A percentile compares a stretch with the other conserved stretches of the same genome.
These are phyloP conservation scores for Netelia fuscicornis DNA, from an alignment of 2,888 invertebrate species.

Conservation along the genomic window DNA sequence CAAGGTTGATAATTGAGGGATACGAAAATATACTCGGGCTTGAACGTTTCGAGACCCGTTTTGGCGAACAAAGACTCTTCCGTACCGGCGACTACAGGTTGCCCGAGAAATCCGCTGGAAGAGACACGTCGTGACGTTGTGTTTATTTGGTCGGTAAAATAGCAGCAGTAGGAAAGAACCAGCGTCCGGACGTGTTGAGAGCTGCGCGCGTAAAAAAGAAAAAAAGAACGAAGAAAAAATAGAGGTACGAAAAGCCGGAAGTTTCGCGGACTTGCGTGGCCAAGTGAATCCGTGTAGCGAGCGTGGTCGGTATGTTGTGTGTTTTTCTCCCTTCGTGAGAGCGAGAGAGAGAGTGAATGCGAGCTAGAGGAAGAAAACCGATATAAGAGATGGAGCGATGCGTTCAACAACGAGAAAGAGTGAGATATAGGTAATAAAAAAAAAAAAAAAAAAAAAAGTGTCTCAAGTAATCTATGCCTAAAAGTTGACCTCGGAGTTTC, in stretches of 20 bases:
- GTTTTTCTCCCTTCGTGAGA: slow-evolving; percentile 2
- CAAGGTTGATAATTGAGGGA: slow-evolving; percentile 21
- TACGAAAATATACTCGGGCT: slow-evolving; percentile 6
- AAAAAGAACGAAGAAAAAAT: slow-evolving; percentile 3
- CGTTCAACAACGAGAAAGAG: slow-evolving; percentile 51
- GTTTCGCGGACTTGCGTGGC: slow-evolving; percentile 25
- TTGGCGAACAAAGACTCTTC: slow-evolving; percentile 47
- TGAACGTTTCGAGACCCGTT: background rate
- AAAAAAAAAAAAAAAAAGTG: slow-evolving; percentile 50
- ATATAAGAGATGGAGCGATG: slow-evolving; percentile 68
- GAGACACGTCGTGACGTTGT: slow-evolving; percentile 15
- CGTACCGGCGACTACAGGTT: slow-evolving; percentile 25
- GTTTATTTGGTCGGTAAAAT: slow-evolving; percentile 54
- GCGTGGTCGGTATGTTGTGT: slow-evolving; percentile 28
- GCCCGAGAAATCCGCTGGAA: slow-evolving; percentile 4
- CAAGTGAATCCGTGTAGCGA: slow-evolving; percentile 32
- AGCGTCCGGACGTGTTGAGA: slow-evolving; percentile 3
- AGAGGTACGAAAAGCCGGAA: slow-evolving; percentile 29
- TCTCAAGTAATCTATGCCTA: slow-evolving; percentile 79
- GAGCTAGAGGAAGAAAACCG: slow-evolving; percentile 29
- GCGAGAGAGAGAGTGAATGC: slow-evolving; percentile 66
- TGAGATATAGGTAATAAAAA: slow-evolving; percentile 68
- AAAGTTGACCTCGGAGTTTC: slow-evolving; percentile 86
- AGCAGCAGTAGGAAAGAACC: slow-evolving; percentile 44
- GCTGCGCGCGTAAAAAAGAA: background rate